Evolutionary conservation across 2,113 vertebrate species (phyloP), one percentile per base, ranked within the genome.

Genomic region (Eira barbara): DNA sequence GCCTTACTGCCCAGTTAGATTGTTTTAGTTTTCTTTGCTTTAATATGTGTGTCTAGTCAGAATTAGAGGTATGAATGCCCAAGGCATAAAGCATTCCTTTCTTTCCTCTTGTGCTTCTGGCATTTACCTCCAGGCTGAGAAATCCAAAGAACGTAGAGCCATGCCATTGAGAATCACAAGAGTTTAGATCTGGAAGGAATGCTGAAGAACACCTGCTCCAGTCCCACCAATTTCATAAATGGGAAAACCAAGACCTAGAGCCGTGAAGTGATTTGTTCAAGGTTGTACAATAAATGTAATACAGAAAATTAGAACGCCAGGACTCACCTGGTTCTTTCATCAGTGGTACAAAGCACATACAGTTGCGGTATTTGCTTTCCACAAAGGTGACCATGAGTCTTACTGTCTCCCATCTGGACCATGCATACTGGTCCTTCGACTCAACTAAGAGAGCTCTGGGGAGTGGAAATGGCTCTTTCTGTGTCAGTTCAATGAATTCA

Each of bases 1-100:
- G 47, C 17, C 69, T 18, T 39, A n/a, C 55, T 2, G 1, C 82
- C 71, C 79, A 18, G 47, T 55, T 84, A 78, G 79, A 93, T 34
- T 76, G 67, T 73, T 21, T 88, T 52, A 82, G 55, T 96, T 87
- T 94, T 92, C 20, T 92, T 95, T 87, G 67, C 47, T 86, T 87
- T 84, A 71, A 89, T 67, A 29, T 69, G 34, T 69, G 15, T 69
- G 71, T 57, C 65, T 87, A 76, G 69, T 47, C 61, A 80, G 80
- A 69, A 71, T 89, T 11, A 73, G 76, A 90, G 42, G 49, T 76
- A 55, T 34, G 49, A 86, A 61, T 59, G 69, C 17, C 73, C 55
- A 84, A 18, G 34, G 88, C 63, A 63, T 71, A 52, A 71, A 89
- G 61, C 61, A 23, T n/a, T 47, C 47, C 83, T 45, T 92, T 86